Evolutionary conservation across 2,888 invertebrate species (phyloP).

Genomic region (Pyrgus malvae): DNA sequence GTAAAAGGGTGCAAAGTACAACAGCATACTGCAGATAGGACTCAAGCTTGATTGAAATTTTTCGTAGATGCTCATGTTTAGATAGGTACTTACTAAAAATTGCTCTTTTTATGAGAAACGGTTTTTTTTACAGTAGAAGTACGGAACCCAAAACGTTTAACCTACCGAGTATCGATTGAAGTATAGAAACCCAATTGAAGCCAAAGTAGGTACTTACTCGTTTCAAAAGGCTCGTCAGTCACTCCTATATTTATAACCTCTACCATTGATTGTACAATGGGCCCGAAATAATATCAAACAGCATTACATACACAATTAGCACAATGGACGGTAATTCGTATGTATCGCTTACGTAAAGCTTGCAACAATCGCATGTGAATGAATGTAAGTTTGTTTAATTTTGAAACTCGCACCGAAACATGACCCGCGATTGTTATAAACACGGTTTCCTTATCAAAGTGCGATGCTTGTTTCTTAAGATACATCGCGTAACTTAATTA

Average conservation of each 20-base stretch:
- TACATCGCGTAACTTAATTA: neutral
- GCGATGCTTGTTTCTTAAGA: neutral
- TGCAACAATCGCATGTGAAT: conserved; percentile 40
- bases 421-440: neutral
- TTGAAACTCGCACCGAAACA: conserved; percentile 42
- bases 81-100: too few species aligned
- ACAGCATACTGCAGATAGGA: too few species aligned
- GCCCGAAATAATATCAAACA: conserved; percentile 10
- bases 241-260: neutral
- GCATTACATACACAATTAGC: conserved; percentile 44
- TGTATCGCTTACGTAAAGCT: conserved; percentile 58
- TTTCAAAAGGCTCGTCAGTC: conserved; percentile 11
- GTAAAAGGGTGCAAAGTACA: too few species aligned
- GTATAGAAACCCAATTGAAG: too few species aligned
- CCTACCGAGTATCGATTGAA: too few species aligned
- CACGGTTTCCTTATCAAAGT: neutral
- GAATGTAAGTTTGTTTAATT: conserved; percentile 58
- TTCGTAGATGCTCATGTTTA: too few species aligned
- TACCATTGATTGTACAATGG: conserved; percentile 9
- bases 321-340: conserved; percentile 60
- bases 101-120: too few species aligned
- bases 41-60: too few species aligned
- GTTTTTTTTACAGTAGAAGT: too few species aligned
- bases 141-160: too few species aligned
- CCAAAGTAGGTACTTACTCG: too few species aligned